These are phyloP conservation scores for Tanypteryx hageni DNA, from an alignment of 2,888 invertebrate genomes.

Conservation along the genomic window DNA sequence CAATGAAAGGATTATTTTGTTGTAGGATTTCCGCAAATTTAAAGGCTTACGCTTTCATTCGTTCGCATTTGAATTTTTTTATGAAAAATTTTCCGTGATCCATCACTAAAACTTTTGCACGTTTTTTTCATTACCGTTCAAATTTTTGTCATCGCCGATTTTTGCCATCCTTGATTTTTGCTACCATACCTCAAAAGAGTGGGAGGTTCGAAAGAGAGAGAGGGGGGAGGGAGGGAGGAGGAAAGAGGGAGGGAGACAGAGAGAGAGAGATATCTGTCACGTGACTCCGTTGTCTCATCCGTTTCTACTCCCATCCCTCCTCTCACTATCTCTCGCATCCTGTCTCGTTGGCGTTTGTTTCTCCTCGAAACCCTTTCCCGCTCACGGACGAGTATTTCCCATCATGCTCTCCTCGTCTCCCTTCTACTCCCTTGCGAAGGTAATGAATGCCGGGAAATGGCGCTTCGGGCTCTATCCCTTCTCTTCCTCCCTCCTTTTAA, in stretches of 20 bases:
- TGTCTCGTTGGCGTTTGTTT: neutral
- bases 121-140: no score
- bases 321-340: no score
- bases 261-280: neutral
- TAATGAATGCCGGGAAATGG: constrained; percentile 53
- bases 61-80: no score
- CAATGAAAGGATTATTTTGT: no score
- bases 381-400: neutral
- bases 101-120: no score
- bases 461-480: neutral
- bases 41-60: no score
- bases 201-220: neutral
- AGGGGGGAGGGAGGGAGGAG: neutral
- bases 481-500: constrained; percentile 26
- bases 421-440: neutral
- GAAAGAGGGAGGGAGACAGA: neutral
- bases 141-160: neutral
- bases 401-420: neutral
- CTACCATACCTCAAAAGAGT: neutral
- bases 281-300: constrained; percentile 21
- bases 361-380: neutral
- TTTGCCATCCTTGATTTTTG: no score
- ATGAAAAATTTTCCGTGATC: no score
- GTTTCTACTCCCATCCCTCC: neutral
- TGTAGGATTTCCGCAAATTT: no score